Evolutionary conservation across 2,797 vertebrate genomes (phyloP), one percentile per base, ranked within the genome.

Genomic region (Chloroceryle inda): DNA sequence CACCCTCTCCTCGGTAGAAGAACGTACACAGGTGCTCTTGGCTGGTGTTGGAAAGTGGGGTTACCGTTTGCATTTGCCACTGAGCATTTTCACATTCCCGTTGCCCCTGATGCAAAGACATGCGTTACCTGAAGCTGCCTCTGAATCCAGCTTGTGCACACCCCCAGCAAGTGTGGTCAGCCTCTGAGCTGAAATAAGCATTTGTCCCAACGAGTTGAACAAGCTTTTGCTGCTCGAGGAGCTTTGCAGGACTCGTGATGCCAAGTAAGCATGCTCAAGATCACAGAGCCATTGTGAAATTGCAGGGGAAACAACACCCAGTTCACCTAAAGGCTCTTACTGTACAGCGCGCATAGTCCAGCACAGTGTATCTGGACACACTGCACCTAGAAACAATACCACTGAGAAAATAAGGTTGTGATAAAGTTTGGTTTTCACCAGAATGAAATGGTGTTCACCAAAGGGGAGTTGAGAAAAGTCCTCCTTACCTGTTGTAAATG

Each of bases 111-210:
- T 16, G 21, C 1, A 1, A 37, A 66, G 47, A 15, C 9, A 20
- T 8, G 0, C 1, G 0, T 8, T 59, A n/a, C 17, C 35, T 5
- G 0, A 74, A 80, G n/a, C 38, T 0, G 0, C 6, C 20, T 61
- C 27, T n/a, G 18, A 49, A 50, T 12, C n/a, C 47, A 71, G 7
- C 21, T 17, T 4, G 1, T 35, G 59, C 4, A 1, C 47, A 8
- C 20, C 4, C 42, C 10, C 18, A 13, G 23, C 2, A 2, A 4
- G 10, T 44, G 23, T 8, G 1, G 47, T 58, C 8, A 0, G 37
- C 20, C 22, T 58, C 40, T 15, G 21, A 45, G 33, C 24, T 47
- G 33, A 63, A 74, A 35, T 27, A 50, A 52, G 29, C 24, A 15
- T 81, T 81, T 20, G 13, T 38, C 37, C 71, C 73, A 33, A 44